Evolutionary conservation across 2,888 invertebrate species (phyloP), one percentile per base, ranked within the genome.

Genomic region (Notodonta dromedarius): DNA sequence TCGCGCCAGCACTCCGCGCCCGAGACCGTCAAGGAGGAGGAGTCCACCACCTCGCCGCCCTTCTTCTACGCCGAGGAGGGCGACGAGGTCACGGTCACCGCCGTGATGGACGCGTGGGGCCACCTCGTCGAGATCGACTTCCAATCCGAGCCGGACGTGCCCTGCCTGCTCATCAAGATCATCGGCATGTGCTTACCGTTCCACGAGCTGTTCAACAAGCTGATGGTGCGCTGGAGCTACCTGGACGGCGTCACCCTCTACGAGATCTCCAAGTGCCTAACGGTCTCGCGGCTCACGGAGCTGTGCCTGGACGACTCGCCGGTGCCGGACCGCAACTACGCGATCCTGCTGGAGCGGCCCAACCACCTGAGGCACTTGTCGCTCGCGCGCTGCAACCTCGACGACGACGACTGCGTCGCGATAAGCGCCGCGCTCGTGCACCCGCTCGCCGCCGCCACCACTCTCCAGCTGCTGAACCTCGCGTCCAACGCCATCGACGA

Each of bases 281-380:
- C 66, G 3, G 39, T 40, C 40, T 70, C 78, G 40, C 61, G 67
- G 8, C 59, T 82, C 56, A 77, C 77, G 7, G 79, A 82, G 55
- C 48, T 82, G n/a, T 67, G 66, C 58, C 69, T 82, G 8, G 80
- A 82, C 69, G 79, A 78, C 69, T 70, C 79, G 39, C 74, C 71
- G 13, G 67, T 73, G 24, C 59, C 59, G 13, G 67, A 66, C 14
- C 58, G 67, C 52, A 74, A 76, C 68, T 72, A 74, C 59, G 50
- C 62, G 39, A 35, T 65, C 58, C 70, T 80, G 46, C 70, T 80
- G 6, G 73, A 70, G 12, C 58, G 44, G 16, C 58, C 65, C 24
- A 42, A 65, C 3, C 63, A 52, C 12, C 62, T 81, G 55, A 68
- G 62, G 40, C 55, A 56, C 11, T 63, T 81, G 62, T 78, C 77